phyloP scores from a whole-genome alignment of 2,888 invertebrate species.

The Euplexia lucipara region DNA sequence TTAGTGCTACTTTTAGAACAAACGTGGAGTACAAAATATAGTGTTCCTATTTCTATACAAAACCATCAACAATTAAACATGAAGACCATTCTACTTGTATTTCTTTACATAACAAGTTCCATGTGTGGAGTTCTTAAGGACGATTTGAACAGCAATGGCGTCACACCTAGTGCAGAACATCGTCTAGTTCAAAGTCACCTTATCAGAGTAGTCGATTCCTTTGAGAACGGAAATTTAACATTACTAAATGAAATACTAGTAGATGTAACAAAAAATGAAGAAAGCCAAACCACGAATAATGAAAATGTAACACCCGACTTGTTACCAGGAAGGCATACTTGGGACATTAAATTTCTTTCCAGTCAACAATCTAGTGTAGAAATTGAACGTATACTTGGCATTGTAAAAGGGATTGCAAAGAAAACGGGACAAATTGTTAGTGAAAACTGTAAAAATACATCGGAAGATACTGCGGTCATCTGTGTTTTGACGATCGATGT shows the following conservation, averaged over 20 bases:
- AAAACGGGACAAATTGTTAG: neutral
- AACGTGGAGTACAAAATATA: neutral
- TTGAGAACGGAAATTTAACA: neutral
- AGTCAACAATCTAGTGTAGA: neutral
- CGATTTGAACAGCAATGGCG: neutral
- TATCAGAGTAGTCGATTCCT: neutral
- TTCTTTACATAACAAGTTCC: constrained; percentile 18
- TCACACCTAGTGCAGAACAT: neutral
- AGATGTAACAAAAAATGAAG: constrained; percentile 10
- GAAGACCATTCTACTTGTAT: constrained; percentile 22
- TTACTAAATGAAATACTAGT: neutral
- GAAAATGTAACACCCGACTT: neutral
- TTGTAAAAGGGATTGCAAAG: constrained; percentile 4
- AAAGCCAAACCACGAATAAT: neutral
- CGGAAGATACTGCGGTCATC: neutral
- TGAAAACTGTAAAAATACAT: neutral
- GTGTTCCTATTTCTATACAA: neutral
- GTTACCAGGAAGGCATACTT: constrained; percentile 25
- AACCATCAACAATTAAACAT: neutral
- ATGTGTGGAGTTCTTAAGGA: constrained; percentile 24
- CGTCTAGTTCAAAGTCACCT: neutral
- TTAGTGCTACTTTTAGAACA: neutral
- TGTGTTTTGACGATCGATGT: neutral
- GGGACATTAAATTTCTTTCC: constrained; percentile 11
- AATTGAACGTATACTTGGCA: neutral